Base-by-base conservation (phyloP, 2,888 invertebrate species). In the Drosophila sordidula region DNA sequence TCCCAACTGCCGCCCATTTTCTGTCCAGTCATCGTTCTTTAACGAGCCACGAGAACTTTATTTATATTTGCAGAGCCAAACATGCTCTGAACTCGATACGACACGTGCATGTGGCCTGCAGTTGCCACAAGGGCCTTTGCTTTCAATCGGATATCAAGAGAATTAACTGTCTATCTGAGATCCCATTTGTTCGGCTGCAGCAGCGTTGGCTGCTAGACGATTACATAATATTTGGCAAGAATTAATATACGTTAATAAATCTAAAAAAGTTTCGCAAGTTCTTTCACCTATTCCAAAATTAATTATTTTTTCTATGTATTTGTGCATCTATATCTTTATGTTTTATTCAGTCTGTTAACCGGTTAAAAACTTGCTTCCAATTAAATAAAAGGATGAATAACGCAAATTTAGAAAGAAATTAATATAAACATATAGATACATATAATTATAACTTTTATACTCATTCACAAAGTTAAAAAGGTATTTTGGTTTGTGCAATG, bases 11-110 rank as follows among this genome's bases (percentile, higher is more conserved):
- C 46, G 41, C 46, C 71, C 71, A 51, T 47, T 64, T 80, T 63
- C 34, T 78, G 87, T 54, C 25, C 71, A 65, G 87, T 87, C 87
- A 81, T 83, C 74, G 51, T 80, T 83, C 67, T 77, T 49, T 29
- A 58, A 64, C 64, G 58, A 74, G 42, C 55, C 42, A 42, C 58
- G 18, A 64, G 56, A 67, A 66, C 65, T 34, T 36, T 50, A 34
- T 58, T 41, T 38, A n/a, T 6, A n/a, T 32, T 22, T 26, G 32
- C 52, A 6, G 3, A 36, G 18, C 6, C n/a, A 32, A 69, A 36
- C 34, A 61, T 52, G 70, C 42, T 32, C 29, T 47, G 12, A 69
- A 22, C 38, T 22, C 16, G 32, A 25, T 12, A 8, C 18, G 32
- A 29, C 25, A 62, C 41, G 38, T 55, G 62, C 29, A 50, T 11